Evolutionary conservation across 2,888 invertebrate genomes (phyloP), one percentile per base, ranked within the genome.

Genomic region (Vanessa cardui): DNA sequence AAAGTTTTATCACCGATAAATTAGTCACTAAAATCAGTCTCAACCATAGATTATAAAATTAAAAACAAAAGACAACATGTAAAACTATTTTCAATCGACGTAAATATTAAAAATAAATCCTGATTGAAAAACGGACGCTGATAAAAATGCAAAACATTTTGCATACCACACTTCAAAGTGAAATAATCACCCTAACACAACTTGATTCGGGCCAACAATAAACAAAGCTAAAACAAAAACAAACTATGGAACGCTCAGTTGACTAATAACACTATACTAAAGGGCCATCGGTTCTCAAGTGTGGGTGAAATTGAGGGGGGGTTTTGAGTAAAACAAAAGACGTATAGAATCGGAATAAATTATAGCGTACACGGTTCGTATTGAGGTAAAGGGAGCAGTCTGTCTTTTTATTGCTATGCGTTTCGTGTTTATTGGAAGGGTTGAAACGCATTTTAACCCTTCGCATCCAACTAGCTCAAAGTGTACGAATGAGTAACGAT

Each of bases 321-420:
- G 66, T 31, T 49, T 60, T n/a, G 63, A 58, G 47, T 69, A 71
- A 72, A 74, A 74, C 72, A 74, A 74, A 71, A 76, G 77, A 84
- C 84, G 85, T 80, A 80, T 77, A 76, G 78, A 78, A 80, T 80
- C 77, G 77, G 80, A 85, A 89, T 88, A 86, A 89, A 89, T 80
- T 88, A 90, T 89, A 82, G 86, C 84, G 81, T 84, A 78, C 81
- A 80, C 82, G 82, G 83, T 83, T 84, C 82, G 81, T 83, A 81
- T 80, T 78, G 66, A 71, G 80, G 79, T 82, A 80, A 78, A 76
- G 78, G 81, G 82, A 79, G 78, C 80, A 83, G 80, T 81, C 81
- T 83, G 87, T 82, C 82, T 85, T 87, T 87, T 88, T 83, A 85
- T 83, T 82, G 83, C 81, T 80, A 65, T 70, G 74, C 68, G 73